phyloP scores from a whole-genome alignment of 2,888 invertebrate species.

The Leptopilina syphax region DNA sequence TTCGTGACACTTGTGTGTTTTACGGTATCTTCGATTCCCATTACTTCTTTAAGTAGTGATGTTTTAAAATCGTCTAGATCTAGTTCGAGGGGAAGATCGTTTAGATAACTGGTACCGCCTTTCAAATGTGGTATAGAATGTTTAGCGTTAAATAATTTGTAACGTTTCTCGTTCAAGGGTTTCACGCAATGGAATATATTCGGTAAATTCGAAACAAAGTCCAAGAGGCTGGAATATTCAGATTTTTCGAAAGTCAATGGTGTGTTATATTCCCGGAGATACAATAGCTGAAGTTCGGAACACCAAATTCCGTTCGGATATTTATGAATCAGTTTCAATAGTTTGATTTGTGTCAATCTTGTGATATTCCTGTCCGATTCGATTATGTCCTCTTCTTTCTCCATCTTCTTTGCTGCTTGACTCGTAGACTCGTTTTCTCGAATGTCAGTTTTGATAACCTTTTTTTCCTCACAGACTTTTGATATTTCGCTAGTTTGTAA shows the following conservation, averaged over 20 bases:
- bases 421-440: neutral
- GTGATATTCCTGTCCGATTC: neutral
- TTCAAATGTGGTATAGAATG: slow-evolving; percentile 42
- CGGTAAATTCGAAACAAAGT: slow-evolving; percentile 65
- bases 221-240: slow-evolving; percentile 68
- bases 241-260: slow-evolving; percentile 65
- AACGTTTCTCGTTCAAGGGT: slow-evolving; percentile 59
- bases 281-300: slow-evolving; percentile 65
- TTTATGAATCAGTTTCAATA: slow-evolving; percentile 65
- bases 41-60: slow-evolving; percentile 65
- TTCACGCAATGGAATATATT: slow-evolving; percentile 65
- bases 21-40: slow-evolving; percentile 65
- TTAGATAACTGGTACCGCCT: neutral
- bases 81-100: neutral
- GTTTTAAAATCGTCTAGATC: slow-evolving; percentile 47
- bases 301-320: slow-evolving; percentile 71
- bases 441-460: too few relatives aligned
- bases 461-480: too few relatives aligned
- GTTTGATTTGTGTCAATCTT: slow-evolving; percentile 50
- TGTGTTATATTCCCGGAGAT: slow-evolving; percentile 64
- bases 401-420: neutral
- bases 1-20: slow-evolving; percentile 61
- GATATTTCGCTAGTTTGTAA: too few relatives aligned
- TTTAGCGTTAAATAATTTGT: slow-evolving; percentile 62
- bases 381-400: neutral